Evolutionary conservation across 2,888 invertebrate genomes (phyloP), one percentile per base, ranked within the genome.

Genomic region (Hypselothyrea guttata): DNA sequence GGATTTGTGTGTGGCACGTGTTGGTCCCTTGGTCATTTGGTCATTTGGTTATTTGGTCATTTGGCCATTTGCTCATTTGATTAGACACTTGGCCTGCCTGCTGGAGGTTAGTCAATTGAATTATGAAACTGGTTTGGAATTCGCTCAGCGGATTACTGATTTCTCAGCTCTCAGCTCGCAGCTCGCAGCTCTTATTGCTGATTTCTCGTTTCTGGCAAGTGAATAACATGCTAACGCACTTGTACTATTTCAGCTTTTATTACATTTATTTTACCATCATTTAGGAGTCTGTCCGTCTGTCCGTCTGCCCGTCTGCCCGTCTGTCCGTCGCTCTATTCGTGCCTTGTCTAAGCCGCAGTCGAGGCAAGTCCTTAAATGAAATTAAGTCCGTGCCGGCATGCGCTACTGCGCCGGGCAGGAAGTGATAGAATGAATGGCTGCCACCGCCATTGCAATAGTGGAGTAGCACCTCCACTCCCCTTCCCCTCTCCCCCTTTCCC

Each of bases 311-410:
- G 4, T 37, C 35, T 4, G 16, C n/a, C 33, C 13, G 18, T 52
- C 34, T 7, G 9, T 31, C 15, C 12, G 40, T n/a, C 44, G n/a
- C 37, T 8, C 15, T 30, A 18, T 22, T 28, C 7, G 38, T 33
- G 34, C 44, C 35, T 38, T 34, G 42, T 59, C 41, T 57, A 42
- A 70, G 47, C 30, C 55, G 45, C 51, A 56, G 71, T 44, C 52
- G 28, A 48, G 57, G 44, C 72, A 58, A 63, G 77, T 81, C 54
- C 82, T 78, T 67, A 86, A 79, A 79, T 82, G 75, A 79, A 84
- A 79, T 79, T 82, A 86, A 84, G 83, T 84, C 68, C 86, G 79
- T 79, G 79, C 60, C 62, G 83, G 85, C 82, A 86, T 86, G 71
- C 77, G 76, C 82, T 75, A 58, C 70, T 62, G 44, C 58, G 57